phyloP scores from a whole-genome alignment of 1,140 invertebrate species.

The Lasaia peninsularis region DNA sequence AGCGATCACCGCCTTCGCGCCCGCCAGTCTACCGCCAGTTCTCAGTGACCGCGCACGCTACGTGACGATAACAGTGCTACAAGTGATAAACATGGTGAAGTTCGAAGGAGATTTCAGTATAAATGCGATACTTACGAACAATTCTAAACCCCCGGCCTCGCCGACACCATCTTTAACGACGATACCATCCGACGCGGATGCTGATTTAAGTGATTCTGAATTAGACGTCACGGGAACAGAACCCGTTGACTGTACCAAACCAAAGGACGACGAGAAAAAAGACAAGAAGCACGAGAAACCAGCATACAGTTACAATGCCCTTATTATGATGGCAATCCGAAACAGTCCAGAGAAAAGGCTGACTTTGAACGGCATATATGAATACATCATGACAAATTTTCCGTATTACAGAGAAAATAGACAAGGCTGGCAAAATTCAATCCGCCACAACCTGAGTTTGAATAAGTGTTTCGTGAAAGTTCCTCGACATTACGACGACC shows the following conservation, averaged over 20 bases:
- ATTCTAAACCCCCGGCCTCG: constrained; percentile 54
- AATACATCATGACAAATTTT: constrained; percentile 99
- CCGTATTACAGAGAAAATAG: constrained; percentile 99
- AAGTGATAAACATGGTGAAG: constrained; percentile 66
- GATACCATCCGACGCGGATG: constrained; percentile 44
- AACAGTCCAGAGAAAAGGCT: constrained; percentile 95
- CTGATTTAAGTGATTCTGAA: constrained; percentile 79
- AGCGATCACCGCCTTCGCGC: constrained; percentile 53
- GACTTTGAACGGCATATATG: constrained; percentile 99
- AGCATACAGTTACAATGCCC: constrained; percentile 98
- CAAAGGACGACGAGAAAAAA: constrained; percentile 65
- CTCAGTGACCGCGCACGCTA: constrained; percentile 47
- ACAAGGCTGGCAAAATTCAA: constrained; percentile 99
- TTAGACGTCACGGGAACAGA: constrained; percentile 88
- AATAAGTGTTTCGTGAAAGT: constrained; percentile 99
- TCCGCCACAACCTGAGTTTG: constrained; percentile 96
- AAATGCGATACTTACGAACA: constrained; percentile 67
- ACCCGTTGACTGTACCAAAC: constrained; percentile 82
- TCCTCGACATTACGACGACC: constrained; percentile 95
- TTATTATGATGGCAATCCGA: constrained; percentile 99
- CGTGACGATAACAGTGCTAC: constrained; percentile 40
- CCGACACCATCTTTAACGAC: constrained; percentile 50
- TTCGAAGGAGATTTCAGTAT: constrained; percentile 75
- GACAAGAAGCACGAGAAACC: constrained; percentile 92
- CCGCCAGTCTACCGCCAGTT: constrained; percentile 54